Conservation (phyloP, 2,888 invertebrate species). For the Willowsia nigromaculata region DNA sequence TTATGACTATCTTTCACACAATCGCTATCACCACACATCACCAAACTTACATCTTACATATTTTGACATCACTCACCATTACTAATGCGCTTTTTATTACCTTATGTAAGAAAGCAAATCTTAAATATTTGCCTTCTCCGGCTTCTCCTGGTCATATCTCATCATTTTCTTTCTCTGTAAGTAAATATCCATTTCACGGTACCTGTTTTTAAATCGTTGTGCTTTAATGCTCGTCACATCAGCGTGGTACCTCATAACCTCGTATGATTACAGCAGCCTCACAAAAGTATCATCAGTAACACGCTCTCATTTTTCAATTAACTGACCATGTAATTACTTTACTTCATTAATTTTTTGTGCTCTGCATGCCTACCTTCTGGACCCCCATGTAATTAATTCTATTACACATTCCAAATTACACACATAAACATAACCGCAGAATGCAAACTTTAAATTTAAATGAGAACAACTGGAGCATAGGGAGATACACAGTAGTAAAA, state of each 20-base stretch:
- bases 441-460: neutral
- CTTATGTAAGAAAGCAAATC: too few relatives aligned
- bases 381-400: conserved; percentile 38
- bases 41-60: too few relatives aligned
- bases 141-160: too few relatives aligned
- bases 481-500: neutral
- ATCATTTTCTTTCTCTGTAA: neutral
- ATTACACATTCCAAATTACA: conserved; percentile 25
- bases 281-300: neutral
- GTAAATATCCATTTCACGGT: conserved; percentile 33
- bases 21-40: too few relatives aligned
- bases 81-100: too few relatives aligned
- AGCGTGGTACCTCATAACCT: too few relatives aligned
- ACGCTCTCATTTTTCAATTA: conserved; percentile 61
- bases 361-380: neutral
- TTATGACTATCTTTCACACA: too few relatives aligned
- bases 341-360: conserved; percentile 24
- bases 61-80: too few relatives aligned
- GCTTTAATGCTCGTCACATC: too few relatives aligned
- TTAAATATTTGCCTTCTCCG: too few relatives aligned
- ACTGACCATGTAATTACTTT: conserved; percentile 65
- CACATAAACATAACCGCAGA: conserved; percentile 6
- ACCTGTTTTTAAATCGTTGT: too few relatives aligned
- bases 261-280: neutral
- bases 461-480: conserved; percentile 28